phyloP scores from a whole-genome alignment of 1,140 invertebrate genomes.

The Streblospio benedicti region DNA sequence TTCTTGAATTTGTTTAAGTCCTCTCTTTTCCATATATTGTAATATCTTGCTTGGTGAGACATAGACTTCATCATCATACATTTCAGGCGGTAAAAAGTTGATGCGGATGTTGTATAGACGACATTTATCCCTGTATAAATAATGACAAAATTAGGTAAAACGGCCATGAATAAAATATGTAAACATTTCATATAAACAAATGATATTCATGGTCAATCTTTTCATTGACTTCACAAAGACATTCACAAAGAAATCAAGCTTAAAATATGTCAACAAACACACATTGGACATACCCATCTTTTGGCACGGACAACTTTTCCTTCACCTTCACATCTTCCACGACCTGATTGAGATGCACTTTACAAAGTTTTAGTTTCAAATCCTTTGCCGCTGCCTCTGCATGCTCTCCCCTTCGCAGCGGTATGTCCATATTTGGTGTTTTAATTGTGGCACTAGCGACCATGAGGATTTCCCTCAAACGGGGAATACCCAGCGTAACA shows the following conservation, averaged over 20 bases:
- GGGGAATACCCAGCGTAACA: constrained; percentile 90
- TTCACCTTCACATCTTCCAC: constrained; percentile 63
- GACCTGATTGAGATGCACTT: constrained; percentile 68
- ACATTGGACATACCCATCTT: constrained; percentile 7
- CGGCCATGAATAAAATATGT: background rate
- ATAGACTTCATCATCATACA: constrained; percentile 62
- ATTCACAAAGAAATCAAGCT: too few relatives aligned
- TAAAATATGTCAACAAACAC: too few relatives aligned
- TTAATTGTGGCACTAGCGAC: constrained; percentile 82
- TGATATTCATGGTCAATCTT: too few relatives aligned
- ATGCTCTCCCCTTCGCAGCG: constrained; percentile 51
- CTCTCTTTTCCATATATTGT: constrained; percentile 46
- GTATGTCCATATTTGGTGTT: constrained; percentile 92
- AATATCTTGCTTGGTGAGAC: constrained; percentile 61
- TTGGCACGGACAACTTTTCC: constrained; percentile 48
- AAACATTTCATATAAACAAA: too few relatives aligned
- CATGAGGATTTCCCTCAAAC: constrained; percentile 94
- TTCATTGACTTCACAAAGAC: too few relatives aligned
- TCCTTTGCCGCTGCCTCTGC: constrained; percentile 20
- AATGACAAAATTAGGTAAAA: background rate
- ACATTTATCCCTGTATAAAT: constrained; percentile 23
- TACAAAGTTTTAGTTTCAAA: constrained; percentile 54
- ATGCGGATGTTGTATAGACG: constrained; percentile 50
- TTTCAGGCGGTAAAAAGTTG: constrained; percentile 61
- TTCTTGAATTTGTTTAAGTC: constrained; percentile 36